Conservation (phyloP, 1,140 invertebrate genomes). For the Physella acuta region DNA sequence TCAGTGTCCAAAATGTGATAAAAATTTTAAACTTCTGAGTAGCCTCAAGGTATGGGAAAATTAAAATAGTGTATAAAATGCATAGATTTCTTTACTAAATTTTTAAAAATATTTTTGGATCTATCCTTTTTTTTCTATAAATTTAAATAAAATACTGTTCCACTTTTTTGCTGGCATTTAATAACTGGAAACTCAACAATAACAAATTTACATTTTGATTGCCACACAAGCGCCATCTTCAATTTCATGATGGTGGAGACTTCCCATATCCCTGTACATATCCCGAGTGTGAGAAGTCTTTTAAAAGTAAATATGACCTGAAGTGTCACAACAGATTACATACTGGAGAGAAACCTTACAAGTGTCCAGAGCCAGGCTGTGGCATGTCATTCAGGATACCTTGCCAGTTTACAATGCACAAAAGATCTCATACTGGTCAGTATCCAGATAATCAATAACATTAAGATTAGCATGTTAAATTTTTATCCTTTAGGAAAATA, state of each 20-base stretch:
- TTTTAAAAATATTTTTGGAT: not conserved
- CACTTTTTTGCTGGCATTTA: not conserved
- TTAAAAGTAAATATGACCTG: slow-evolving; percentile 19
- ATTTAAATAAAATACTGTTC: not conserved
- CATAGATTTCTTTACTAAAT: not conserved
- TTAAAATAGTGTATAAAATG: not conserved
- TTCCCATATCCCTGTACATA: slow-evolving; percentile 19
- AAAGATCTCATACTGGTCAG: slow-evolving; percentile 10
- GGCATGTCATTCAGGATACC: slow-evolving; percentile 16
- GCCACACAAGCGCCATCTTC: slow-evolving; percentile 4
- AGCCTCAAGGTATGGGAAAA: slow-evolving; percentile 7
- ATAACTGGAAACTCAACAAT: not conserved
- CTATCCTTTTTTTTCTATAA: not conserved
- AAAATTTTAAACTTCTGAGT: slow-evolving; percentile 14
- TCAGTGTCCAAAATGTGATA: slow-evolving; percentile 13
- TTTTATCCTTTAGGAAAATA: too few species aligned
- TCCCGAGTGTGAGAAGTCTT: slow-evolving; percentile 16
- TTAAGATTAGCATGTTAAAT: too few species aligned
- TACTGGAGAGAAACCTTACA: slow-evolving; percentile 21
- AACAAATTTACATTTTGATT: not conserved
- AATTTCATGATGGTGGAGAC: slow-evolving; percentile 21
- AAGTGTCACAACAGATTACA: slow-evolving; percentile 13
- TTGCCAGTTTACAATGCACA: slow-evolving; percentile 16
- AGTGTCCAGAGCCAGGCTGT: slow-evolving; percentile 17
- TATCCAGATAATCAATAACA: not conserved